phyloP scores from a whole-genome alignment of 2,113 vertebrate species.

The Ranitomeya variabilis region DNA sequence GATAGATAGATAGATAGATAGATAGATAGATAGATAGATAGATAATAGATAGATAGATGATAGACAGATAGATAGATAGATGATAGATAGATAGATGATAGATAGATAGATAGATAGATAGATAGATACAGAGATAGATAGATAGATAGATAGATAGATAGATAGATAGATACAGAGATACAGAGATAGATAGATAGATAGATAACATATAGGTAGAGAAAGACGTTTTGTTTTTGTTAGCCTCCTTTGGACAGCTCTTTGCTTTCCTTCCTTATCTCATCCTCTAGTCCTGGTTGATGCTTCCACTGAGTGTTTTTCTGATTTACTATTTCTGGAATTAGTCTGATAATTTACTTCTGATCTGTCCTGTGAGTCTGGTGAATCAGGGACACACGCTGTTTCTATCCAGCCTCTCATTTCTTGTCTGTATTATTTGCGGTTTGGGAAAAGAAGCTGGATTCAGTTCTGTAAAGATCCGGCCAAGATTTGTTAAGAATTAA shows the following conservation, averaged over 20 bases:
- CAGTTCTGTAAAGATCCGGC: constrained; percentile 8
- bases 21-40: constrained; percentile 15
- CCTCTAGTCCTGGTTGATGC: too few species aligned
- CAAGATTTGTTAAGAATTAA: constrained; percentile 42
- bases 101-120: constrained; percentile 5
- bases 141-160: too few species aligned
- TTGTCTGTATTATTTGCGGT: background rate
- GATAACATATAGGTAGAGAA: too few species aligned
- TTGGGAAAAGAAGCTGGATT: background rate
- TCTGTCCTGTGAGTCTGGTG: background rate
- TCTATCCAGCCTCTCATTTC: background rate
- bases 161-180: too few species aligned
- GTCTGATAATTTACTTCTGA: background rate
- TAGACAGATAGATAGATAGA: constrained; percentile 4
- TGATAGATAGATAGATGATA: background rate
- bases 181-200: too few species aligned
- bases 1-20: background rate
- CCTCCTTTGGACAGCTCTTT: too few species aligned
- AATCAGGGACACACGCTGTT: background rate
- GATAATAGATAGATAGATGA: background rate
- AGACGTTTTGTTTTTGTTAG: too few species aligned
- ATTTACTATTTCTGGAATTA: background rate
- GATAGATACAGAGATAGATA: background rate
- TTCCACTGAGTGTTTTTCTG: too few species aligned
- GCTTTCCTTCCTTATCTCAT: too few species aligned